Base-by-base conservation (phyloP, 2,113 vertebrate species). In the Hucho hucho region DNA sequence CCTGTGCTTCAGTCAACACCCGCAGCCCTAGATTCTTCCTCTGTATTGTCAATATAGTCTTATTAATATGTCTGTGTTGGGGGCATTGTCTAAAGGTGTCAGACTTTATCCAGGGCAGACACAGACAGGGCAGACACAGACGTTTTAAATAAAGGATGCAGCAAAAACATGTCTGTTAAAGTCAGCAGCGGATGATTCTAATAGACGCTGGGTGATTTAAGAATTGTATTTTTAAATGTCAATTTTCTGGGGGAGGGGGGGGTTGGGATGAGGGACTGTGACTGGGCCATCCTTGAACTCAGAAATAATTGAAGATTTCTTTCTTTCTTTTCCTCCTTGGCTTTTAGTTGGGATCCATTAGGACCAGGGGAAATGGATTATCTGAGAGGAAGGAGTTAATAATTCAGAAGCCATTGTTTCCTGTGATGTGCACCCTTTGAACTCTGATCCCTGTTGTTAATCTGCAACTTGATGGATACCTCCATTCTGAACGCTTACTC, bases 351-450 rank as follows among this genome's bases (percentile, higher is more conserved):
- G 83, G 84, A 78, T 80, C 88, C 90, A 93, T 92, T 92, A 93
- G 79, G 74, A 74, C 65, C 18, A 79, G 80, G 67, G 86, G 87
- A 90, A 88, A 88, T 79, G 83, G 88, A 81, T 88, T 81, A 84
- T 88, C 84, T 83, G 85, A 91, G 82, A 84, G 90, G 91, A 92
- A 87, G 79, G 78, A 81, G 86, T 91, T 87, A 93, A 92, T 92
- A 91, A 92, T 91, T 93, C 89, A 92, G 81, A 81, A 89, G 75
- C 85, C 89, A 92, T 90, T 92, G 92, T 93, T 92, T 89, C 83
- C 83, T 84, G 77, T 87, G 90, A 90, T 88, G 90, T 69, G 65
- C 82, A 88, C 87, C 82, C 84, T 85, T 87, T 91, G 90, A 91
- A 88, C 91, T 88, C 84, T 89, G 86, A 80, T 83, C 79, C 77